Conservation (phyloP, 2,888 invertebrate species). For the Eristalis tenax region DNA sequence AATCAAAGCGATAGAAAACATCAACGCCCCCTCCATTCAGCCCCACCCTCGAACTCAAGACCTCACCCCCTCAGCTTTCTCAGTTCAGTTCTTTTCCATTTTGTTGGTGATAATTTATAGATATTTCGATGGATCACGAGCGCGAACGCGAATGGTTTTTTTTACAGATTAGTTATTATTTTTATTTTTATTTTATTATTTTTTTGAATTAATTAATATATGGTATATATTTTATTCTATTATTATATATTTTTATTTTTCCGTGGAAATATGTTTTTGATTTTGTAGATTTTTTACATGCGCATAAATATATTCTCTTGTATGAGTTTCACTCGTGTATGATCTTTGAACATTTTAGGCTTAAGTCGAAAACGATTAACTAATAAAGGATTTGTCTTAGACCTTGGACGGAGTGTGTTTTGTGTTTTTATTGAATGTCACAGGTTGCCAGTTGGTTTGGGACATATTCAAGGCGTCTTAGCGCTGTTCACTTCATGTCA, state of each 20-base stretch:
- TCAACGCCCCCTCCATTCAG: not conserved
- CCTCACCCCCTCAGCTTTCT: conserved; percentile 56
- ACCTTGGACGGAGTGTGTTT: not conserved
- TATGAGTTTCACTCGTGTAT: conserved; percentile 30
- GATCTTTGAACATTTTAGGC: conserved; percentile 20
- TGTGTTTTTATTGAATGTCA: not conserved
- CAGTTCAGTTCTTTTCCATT: conserved; percentile 60
- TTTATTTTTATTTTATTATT: not conserved
- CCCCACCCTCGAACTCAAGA: conserved; percentile 35
- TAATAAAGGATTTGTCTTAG: conserved; percentile 1
- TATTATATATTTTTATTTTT: not conserved
- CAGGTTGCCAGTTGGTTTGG: too few species aligned
- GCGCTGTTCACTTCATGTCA: too few species aligned
- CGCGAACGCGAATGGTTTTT: conserved; percentile 57
- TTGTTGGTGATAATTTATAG: conserved; percentile 65
- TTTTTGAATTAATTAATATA: conserved; percentile 1
- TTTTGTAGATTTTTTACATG: conserved; percentile 22
- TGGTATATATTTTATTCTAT: not conserved
- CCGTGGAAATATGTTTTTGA: conserved; percentile 6
- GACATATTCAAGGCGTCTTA: too few species aligned
- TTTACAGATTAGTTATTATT: conserved; percentile 15
- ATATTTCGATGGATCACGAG: conserved; percentile 58
- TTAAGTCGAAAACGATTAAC: conserved; percentile 15
- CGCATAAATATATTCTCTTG: conserved; percentile 12
- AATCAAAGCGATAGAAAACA: conserved; percentile 84